Conservation (phyloP, 2,888 invertebrate genomes). For the Eretmocerus hayati region DNA sequence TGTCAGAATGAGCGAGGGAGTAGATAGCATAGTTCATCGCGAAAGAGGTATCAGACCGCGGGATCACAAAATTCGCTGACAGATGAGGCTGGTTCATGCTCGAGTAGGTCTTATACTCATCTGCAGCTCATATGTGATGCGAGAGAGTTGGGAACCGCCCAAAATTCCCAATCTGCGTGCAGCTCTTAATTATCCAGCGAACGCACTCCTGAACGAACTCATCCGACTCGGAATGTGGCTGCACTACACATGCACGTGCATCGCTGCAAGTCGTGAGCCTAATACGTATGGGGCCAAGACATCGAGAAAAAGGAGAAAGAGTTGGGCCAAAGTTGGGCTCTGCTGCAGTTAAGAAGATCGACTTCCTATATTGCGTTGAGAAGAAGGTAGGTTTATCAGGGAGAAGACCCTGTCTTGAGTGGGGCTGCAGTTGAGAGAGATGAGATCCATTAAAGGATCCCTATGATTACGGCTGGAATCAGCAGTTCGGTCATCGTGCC, state of each 20-base stretch:
- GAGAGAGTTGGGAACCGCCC: too few relatives aligned
- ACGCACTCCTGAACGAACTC: background rate
- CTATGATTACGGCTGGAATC: conserved; percentile 40
- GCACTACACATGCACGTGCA: background rate
- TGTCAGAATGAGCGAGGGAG: too few relatives aligned
- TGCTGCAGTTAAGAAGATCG: conserved; percentile 24
- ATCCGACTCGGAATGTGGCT: background rate
- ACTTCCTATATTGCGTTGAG: too few relatives aligned
- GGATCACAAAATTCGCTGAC: too few relatives aligned
- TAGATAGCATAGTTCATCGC: too few relatives aligned
- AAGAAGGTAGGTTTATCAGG: too few relatives aligned
- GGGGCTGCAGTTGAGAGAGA: conserved; percentile 24
- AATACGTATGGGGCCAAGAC: background rate
- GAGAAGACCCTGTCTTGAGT: conserved; percentile 5
- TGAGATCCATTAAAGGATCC: conserved; percentile 40
- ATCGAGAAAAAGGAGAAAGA: background rate
- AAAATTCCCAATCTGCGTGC: too few relatives aligned
- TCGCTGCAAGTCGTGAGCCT: background rate
- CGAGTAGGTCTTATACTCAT: too few relatives aligned
- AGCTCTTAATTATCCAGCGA: too few relatives aligned
- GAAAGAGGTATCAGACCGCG: too few relatives aligned
- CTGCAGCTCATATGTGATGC: too few relatives aligned
- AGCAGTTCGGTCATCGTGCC: conserved; percentile 28
- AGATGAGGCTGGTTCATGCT: too few relatives aligned
- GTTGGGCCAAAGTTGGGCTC: background rate